Percentiles rank a stretch among this genome's conserved stretches.
Conservation (phyloP, 2,888 invertebrate genomes). For the Dione juno region DNA sequence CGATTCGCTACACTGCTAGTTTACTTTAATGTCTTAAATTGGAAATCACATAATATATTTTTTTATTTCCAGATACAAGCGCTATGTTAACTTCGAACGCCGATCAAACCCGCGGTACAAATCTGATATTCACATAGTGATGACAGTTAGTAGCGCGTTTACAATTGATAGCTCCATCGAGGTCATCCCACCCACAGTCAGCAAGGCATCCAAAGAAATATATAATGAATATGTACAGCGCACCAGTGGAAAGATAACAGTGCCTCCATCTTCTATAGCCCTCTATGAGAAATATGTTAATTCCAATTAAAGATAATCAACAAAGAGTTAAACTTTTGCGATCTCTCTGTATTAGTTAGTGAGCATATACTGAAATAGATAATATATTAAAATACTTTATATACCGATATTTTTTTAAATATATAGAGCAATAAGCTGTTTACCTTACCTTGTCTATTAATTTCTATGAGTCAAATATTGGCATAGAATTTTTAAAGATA, state of each 20-base stretch:
- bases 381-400: too few species aligned
- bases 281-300: conserved; percentile 70
- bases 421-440: too few species aligned
- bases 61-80: conserved; percentile 76
- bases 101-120: conserved; percentile 83
- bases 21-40: background rate
- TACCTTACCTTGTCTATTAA: too few species aligned
- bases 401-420: too few species aligned
- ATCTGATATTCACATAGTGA: conserved; percentile 78
- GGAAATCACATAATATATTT: background rate
- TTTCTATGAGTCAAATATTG: too few species aligned
- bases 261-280: conserved; percentile 56
- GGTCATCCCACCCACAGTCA: conserved; percentile 87
- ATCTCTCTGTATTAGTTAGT: too few species aligned
- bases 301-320: too few species aligned
- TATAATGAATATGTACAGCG: conserved; percentile 87
- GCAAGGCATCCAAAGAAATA: conserved; percentile 84
- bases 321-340: too few species aligned
- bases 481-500: too few species aligned
- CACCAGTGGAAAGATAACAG: conserved; percentile 79
- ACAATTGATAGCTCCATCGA: conserved; percentile 85
- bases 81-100: conserved; percentile 85
- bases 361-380: too few species aligned
- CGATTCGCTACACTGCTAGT: too few species aligned
- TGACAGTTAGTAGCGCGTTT: conserved; percentile 86